A percentile compares a stretch with the other conserved stretches of the same genome.
phyloP scores from a whole-genome alignment of 92 coral and sea anemone genomes.

The Siderastrea radians region DNA sequence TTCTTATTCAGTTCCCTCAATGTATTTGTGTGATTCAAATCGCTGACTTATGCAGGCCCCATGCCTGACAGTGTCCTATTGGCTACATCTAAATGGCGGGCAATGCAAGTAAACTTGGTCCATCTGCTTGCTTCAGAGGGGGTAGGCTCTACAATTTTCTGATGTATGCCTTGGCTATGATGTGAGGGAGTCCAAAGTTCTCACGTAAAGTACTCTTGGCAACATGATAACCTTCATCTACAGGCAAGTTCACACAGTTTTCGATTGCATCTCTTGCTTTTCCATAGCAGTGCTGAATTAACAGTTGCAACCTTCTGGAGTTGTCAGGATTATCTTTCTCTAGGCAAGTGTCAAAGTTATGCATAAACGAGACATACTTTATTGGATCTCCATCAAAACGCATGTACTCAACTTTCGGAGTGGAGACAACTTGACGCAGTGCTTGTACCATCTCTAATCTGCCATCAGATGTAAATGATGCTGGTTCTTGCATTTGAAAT shows the following conservation, averaged over 20 bases:
- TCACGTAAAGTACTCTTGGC: conserved; percentile 67
- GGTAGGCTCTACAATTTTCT: conserved; percentile 66
- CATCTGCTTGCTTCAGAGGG: conserved; percentile 63
- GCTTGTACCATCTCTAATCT: conserved; percentile 28
- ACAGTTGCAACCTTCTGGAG: conserved; percentile 33
- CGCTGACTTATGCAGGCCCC: conserved; percentile 70
- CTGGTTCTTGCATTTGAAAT: neutral
- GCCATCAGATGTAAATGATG: neutral
- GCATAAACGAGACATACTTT: conserved; percentile 65
- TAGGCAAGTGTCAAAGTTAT: conserved; percentile 52
- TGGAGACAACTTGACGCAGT: conserved; percentile 59
- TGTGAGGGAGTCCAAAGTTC: conserved; percentile 71
- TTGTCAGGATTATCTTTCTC: conserved; percentile 28
- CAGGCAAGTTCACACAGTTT: conserved; percentile 78
- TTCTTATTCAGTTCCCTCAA: conserved; percentile 62
- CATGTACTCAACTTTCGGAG: conserved; percentile 73
- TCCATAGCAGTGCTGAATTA: conserved; percentile 78
- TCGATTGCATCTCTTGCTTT: conserved; percentile 81
- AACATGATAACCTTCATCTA: conserved; percentile 50
- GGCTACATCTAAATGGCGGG: conserved; percentile 28
- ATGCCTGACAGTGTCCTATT: conserved; percentile 77
- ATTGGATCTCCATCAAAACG: neutral
- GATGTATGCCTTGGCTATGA: conserved; percentile 63
- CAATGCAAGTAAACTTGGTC: conserved; percentile 15
- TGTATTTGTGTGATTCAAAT: conserved; percentile 72